Evolutionary conservation across 2,888 invertebrate genomes (phyloP), one percentile per base, ranked within the genome.

Genomic region (Heliconius ismenius): DNA sequence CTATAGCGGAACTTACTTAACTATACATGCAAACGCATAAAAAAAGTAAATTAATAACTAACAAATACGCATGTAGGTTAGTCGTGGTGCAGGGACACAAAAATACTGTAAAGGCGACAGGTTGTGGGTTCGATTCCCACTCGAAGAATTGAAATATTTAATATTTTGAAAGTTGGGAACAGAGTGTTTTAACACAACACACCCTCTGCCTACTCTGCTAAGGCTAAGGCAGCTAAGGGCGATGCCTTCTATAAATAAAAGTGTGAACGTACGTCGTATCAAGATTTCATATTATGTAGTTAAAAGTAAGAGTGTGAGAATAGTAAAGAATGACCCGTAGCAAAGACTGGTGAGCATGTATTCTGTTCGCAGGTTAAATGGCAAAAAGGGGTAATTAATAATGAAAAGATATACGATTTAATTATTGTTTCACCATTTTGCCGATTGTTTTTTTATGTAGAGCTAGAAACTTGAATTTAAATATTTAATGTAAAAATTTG

Each of bases 241-340:
- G 58, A 70, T 58, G 70, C 15, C 67, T 36, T 70, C n/a, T 15
- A 13, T 9, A 70, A 70, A 58, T 39, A 24, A 63, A 64, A 65
- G n/a, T 62, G 26, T 73, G 32, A 26, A 78, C 79, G 78, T 65
- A 21, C 70, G 74, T 73, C n/a, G 4, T 39, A 67, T 76, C 76
- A 80, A 83, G 86, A 75, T 68, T 63, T 74, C 70, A 70, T 77
- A 78, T 79, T 76, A 79, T 76, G 76, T 76, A 76, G 73, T 77
- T 67, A 67, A 82, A 82, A 82, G 82, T 82, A 82, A 82, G 81
- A 82, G 82, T 82, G 81, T 82, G 82, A 72, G 82, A 82, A 78
- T 63, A 72, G 75, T 76, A 77, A 79, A 82, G 80, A 82, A 82
- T 80, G 80, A 82, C 81, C 78, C 63, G 74, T 74, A 73, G 69